Base-by-base conservation (phyloP, 2,113 vertebrate genomes). In the Rhinopomastus cyanomelas region DNA sequence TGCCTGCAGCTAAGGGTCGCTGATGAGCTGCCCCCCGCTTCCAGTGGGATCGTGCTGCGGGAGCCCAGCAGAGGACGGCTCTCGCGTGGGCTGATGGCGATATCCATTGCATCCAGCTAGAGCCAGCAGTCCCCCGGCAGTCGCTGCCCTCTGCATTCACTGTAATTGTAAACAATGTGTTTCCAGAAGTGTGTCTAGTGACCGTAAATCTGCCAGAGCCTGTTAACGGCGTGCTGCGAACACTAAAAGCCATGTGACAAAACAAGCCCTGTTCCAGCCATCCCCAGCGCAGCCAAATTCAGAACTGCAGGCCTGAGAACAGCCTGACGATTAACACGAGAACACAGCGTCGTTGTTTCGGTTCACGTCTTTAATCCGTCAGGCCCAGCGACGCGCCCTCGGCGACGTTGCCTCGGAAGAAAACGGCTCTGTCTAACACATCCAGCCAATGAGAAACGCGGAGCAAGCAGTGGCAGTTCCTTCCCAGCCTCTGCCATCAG, bases 281-380 rank as follows among this genome's bases (percentile, higher is more conserved):
- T 89, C 94, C 85, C 83, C 79, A 76, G 71, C 48, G 81, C 88
- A 90, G 74, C 87, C 82, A 91, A 90, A 93, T 95, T 85, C 88
- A 92, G 96, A 95, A 90, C 81, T 95, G 74, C 79, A 90, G 93
- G 92, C 93, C 91, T 85, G 92, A 95, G 92, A 95, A 95, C 93
- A 95, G 93, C 89, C 90, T 94, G 95, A 89, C 64, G 67, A 96
- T 96, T 95, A 96, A 86, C 91, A 94, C 44, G 94, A 96, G 92
- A 94, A 82, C 71, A 68, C 16, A 75, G 90, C 49, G 30, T 82
- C 74, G 90, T 92, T 96, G 94, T 95, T 95, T 90, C 95, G 81
- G 86, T 92, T 96, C 94, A 82, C 6, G 91, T 93, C 92, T 96
- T 95, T 96, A 92, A 96, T 96, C 88, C 95, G 85, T 97, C 96